Conservation (phyloP, 2,888 invertebrate genomes). For the Drosophila ustulata region DNA sequence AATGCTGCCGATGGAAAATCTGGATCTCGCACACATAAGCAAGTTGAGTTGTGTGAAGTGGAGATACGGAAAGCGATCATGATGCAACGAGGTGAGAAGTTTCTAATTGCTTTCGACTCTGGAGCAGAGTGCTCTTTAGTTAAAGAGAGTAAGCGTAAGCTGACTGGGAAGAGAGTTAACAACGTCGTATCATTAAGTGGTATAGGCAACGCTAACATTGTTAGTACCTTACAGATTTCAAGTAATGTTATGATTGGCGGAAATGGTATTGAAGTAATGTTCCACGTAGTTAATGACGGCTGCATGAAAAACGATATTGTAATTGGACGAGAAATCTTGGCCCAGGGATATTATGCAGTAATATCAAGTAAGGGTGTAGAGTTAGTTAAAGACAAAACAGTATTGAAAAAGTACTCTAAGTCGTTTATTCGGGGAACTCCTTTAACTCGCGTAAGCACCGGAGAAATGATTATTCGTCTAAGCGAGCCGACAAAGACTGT, state of each 20-base stretch:
- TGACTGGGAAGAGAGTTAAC: not conserved
- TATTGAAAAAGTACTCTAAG: conserved; percentile 1
- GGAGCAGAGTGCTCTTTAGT: not conserved
- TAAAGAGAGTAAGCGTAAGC: conserved; percentile 10
- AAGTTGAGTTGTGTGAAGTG: not conserved
- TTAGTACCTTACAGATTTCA: conserved; percentile 1
- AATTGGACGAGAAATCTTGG: not conserved
- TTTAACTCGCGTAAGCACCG: not conserved
- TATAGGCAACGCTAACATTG: too few species aligned
- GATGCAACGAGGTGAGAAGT: conserved; percentile 14
- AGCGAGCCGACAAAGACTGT: conserved; percentile 5
- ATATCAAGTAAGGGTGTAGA: conserved; percentile 10
- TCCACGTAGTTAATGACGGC: conserved; percentile 11
- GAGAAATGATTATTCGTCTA: conserved; percentile 4
- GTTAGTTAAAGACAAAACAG: not conserved
- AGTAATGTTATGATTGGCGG: conserved; percentile 10
- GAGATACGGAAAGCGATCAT: conserved; percentile 3
- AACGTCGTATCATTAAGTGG: too few species aligned
- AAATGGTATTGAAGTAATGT: conserved; percentile 11
- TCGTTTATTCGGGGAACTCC: conserved; percentile 6
- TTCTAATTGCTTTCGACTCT: not conserved
- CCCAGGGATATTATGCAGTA: conserved; percentile 17
- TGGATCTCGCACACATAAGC: not conserved
- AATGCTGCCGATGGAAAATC: not conserved
- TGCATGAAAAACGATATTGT: conserved; percentile 24